Conservation (phyloP, 2,113 vertebrate species). For the Scomber scombrus region DNA sequence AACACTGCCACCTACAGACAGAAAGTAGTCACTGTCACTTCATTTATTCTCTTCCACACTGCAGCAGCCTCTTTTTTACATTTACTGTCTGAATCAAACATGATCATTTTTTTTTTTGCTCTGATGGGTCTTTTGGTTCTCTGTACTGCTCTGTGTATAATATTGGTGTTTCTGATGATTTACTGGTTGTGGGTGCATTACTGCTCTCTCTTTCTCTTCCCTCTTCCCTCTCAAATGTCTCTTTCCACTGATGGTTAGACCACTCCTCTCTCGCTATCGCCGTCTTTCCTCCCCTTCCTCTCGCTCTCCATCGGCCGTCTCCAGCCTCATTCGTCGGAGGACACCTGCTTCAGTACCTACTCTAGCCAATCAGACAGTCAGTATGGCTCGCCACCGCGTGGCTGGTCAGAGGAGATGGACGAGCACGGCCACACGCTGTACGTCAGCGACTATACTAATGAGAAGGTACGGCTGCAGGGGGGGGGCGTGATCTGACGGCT, state of each 20-base stretch:
- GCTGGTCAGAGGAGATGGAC: conserved; percentile 97
- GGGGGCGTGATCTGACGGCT: not conserved
- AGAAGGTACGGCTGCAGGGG: conserved; percentile 90
- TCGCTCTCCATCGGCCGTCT: conserved; percentile 80
- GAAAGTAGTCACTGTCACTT: not conserved
- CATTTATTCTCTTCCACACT: not conserved
- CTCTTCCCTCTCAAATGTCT: not conserved
- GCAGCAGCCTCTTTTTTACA: not conserved
- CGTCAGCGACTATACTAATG: conserved; percentile 96
- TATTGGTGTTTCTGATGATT: conserved; percentile 34
- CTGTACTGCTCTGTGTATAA: conserved; percentile 7
- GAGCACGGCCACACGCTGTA: conserved; percentile 95
- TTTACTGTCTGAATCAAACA: conserved; percentile 19
- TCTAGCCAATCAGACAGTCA: conserved; percentile 96
- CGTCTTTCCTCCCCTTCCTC: conserved; percentile 70
- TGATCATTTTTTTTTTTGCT: not conserved
- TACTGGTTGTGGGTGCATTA: conserved; percentile 39
- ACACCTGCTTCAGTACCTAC: conserved; percentile 91
- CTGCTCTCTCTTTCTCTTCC: conserved; percentile 12
- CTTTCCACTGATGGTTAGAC: conserved; percentile 42
- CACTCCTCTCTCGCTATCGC: conserved; percentile 75
- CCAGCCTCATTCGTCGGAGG: conserved; percentile 92
- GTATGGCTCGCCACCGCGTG: conserved; percentile 93
- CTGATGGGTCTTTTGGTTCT: conserved; percentile 35
- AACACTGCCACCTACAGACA: conserved; percentile 66